Base-by-base conservation (phyloP, 2,797 vertebrate genomes). In the Hirundo rustica region DNA sequence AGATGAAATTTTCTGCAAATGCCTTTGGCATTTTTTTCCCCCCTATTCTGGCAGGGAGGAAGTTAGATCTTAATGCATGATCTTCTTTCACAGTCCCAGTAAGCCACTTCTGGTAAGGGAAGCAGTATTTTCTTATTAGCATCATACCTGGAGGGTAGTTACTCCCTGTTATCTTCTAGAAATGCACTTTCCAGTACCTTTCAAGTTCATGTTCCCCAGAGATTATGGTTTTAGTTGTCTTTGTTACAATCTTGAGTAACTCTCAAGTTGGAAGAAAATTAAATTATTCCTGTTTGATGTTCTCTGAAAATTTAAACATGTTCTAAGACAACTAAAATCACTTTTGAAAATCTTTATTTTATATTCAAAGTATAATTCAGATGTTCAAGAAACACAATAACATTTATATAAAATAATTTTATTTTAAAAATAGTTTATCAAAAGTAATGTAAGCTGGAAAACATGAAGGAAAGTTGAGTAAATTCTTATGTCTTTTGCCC, bases 401-500 rank as follows among this genome's bases (percentile, higher is more conserved):
- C 30, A 53, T 7, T 5, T 34, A 47, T 64, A n/a, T 5, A 29
- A 68, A 40, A 66, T 30, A 9, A 40, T 14, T 26, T 29, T 67
- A 12, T 62, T 91, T 79, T 22, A 1, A 42, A 23, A 92, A 17
- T 48, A 55, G 4, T 68, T 89, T 48, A 36, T 57, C 5, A 40
- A 53, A 58, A 82, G 15, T 72, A 71, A 60, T 45, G 10, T 23
- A 67, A 48, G 3, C 7, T 51, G 53, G 30, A 38, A 68, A 65
- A 30, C 9, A 55, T 21, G 51, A 85, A 85, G 29, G 12, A 70
- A 85, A 62, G 34, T 9, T 79, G 58, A 92, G 32, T 42, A 55
- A 57, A 85, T 92, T 71, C 68, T 95, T 71, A 66, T 84, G 12
- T 91, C 6, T 89, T 96, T 94, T 22, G 66, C 42, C 32, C 17